phyloP scores from a whole-genome alignment of 2,888 invertebrate genomes.

The Hirtodrosophila duncani region DNA sequence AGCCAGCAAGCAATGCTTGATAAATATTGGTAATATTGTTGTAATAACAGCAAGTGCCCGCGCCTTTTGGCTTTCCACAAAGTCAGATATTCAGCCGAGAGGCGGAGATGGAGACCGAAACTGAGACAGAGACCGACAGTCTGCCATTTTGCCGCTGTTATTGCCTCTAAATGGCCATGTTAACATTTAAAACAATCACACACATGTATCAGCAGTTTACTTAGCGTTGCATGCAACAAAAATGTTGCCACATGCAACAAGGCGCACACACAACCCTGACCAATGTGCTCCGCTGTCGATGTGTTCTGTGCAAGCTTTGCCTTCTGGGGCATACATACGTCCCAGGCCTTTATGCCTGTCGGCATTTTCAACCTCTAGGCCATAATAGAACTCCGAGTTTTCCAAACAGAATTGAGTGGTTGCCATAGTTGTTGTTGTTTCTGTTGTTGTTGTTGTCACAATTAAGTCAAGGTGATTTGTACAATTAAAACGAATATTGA shows the following conservation, averaged over 20 bases:
- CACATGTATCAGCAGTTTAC: constrained; percentile 43
- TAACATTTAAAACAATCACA: constrained; percentile 72
- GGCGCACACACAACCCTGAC: constrained; percentile 18
- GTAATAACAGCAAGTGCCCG: constrained; percentile 68
- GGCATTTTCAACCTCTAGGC: constrained; percentile 37
- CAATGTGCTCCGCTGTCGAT: constrained; percentile 7
- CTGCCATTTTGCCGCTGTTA: constrained; percentile 72
- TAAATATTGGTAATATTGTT: constrained; percentile 72
- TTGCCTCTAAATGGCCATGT: constrained; percentile 73
- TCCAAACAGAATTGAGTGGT: constrained; percentile 55
- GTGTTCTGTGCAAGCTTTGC: too few species aligned
- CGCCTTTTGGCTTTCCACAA: constrained; percentile 65
- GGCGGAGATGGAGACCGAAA: too few species aligned
- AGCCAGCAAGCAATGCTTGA: constrained; percentile 39
- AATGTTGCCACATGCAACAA: constrained; percentile 56
- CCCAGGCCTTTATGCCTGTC: constrained; percentile 39
- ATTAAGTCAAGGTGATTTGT: constrained; percentile 71
- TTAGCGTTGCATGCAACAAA: constrained; percentile 45
- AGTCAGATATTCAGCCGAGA: too few species aligned
- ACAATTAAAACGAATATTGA: constrained; percentile 70
- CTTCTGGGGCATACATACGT: constrained; percentile 38
- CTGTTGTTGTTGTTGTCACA: too few species aligned
- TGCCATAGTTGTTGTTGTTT: too few species aligned
- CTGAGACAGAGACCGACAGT: constrained; percentile 34
- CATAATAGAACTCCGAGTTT: constrained; percentile 62